Evolutionary conservation across 2,113 vertebrate species (phyloP).

Genomic region (Cranoglanis bouderius): DNA sequence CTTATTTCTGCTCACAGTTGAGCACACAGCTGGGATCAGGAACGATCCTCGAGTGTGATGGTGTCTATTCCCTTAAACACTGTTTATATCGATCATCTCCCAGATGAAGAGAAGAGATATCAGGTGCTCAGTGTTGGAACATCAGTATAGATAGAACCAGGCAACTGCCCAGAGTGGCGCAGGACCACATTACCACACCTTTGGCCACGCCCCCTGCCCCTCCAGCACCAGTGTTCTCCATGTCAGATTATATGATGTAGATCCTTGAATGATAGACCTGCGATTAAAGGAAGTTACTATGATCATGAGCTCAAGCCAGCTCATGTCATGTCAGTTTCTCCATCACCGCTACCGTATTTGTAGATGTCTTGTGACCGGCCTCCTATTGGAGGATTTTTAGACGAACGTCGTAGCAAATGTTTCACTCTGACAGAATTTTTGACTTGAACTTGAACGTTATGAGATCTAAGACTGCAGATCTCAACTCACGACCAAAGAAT

Average conservation of each 20-base stretch:
- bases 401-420: neutral
- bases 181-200: neutral
- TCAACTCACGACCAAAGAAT: neutral
- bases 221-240: neutral
- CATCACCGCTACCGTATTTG: neutral
- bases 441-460: too few relatives aligned
- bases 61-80: conserved; percentile 14
- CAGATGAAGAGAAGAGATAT: neutral
- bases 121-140: neutral
- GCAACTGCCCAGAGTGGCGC: neutral
- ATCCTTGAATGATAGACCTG: neutral
- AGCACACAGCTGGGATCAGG: neutral
- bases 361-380: neutral
- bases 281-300: neutral
- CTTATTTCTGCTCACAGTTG: neutral
- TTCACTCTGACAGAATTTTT: neutral
- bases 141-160: neutral
- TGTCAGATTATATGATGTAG: neutral
- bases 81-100: neutral
- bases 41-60: neutral
- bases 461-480: neutral
- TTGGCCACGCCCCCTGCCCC: neutral
- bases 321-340: neutral
- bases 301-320: neutral
- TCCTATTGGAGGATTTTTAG: neutral